A percentile compares a stretch with the other conserved stretches of the same genome.
phyloP scores from a whole-genome alignment of 2,113 vertebrate genomes.

The Paraplagusia blochii region DNA sequence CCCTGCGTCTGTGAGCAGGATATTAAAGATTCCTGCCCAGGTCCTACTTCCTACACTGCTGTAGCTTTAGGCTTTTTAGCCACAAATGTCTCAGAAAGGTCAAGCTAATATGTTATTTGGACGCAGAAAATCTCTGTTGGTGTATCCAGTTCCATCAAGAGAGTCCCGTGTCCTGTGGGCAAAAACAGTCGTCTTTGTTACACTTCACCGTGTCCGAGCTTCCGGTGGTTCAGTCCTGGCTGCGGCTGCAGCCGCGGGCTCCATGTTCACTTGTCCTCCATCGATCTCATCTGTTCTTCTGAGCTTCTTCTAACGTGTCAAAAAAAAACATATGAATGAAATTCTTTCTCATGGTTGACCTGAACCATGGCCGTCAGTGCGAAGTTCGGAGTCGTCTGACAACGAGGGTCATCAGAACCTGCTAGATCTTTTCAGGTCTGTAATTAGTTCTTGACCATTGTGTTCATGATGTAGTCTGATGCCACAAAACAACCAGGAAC shows the following conservation, averaged over 20 bases:
- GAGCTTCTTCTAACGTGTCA: background rate
- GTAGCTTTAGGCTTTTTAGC: conserved; percentile 37
- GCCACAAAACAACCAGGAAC: no score
- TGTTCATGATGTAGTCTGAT: no score
- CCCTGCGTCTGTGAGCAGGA: conserved; percentile 28
- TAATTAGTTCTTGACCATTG: no score
- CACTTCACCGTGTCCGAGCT: background rate
- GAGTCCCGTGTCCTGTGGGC: conserved; percentile 23
- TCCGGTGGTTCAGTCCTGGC: conserved; percentile 2
- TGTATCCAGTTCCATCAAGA: conserved; percentile 27
- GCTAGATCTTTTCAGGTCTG: no score
- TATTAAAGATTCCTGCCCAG: conserved; percentile 37
- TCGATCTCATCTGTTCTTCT: background rate
- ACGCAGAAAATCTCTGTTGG: conserved; percentile 27
- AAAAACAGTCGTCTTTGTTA: background rate
- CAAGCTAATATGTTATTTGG: conserved; percentile 48
- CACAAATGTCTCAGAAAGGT: conserved; percentile 49
- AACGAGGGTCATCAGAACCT: no score
- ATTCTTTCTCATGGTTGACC: background rate
- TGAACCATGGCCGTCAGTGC: no score
- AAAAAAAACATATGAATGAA: background rate
- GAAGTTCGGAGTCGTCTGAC: no score
- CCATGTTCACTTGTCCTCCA: background rate
- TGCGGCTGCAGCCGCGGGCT: no score
- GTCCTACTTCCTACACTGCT: conserved; percentile 28